Conservation (phyloP, 2,797 vertebrate species). For the Diplodus puntazzo region DNA sequence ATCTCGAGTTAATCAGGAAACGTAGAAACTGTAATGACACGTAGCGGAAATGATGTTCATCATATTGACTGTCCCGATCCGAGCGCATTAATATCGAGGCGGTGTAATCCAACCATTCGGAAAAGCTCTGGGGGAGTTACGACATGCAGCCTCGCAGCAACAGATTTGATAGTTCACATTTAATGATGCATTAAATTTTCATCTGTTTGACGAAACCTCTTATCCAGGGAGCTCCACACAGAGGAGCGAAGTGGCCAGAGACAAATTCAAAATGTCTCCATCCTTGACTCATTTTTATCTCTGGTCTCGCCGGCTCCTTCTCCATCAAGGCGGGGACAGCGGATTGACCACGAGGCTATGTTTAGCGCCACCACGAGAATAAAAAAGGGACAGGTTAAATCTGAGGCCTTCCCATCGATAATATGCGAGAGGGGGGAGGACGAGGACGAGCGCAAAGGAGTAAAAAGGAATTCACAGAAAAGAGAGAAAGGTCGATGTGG, state of each 20-base stretch:
- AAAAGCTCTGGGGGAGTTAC: neutral
- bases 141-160: neutral
- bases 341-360: conserved; percentile 62
- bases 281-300: conserved; percentile 46
- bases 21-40: neutral
- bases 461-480: conserved; percentile 30
- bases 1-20: neutral
- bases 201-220: conserved; percentile 53
- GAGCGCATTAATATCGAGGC: neutral
- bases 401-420: conserved; percentile 29
- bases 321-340: conserved; percentile 39
- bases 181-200: conserved; percentile 50
- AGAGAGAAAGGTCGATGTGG: conserved; percentile 52
- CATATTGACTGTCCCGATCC: neutral
- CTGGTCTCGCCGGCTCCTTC: conserved; percentile 28
- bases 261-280: conserved; percentile 36
- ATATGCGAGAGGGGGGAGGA: neutral
- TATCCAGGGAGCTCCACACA: conserved; percentile 26
- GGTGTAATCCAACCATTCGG: too few species aligned
- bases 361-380: conserved; percentile 53
- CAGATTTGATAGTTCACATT: conserved; percentile 35
- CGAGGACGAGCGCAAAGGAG: neutral
- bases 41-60: too few species aligned
- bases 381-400: conserved; percentile 28
- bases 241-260: conserved; percentile 31